phyloP scores from a whole-genome alignment of 2,888 invertebrate genomes.

The Cheilosia soror region DNA sequence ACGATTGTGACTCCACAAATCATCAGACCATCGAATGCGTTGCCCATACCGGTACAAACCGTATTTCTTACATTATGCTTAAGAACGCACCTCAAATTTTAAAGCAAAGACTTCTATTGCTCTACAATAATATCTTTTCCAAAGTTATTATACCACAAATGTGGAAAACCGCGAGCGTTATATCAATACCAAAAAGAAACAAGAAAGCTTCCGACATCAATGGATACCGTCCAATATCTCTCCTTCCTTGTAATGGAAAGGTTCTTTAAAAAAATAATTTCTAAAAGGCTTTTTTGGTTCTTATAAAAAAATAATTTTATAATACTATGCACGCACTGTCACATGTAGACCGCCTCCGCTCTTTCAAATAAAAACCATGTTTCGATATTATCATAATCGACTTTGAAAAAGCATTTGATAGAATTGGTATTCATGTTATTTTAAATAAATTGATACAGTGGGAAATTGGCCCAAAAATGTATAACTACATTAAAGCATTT shows the following conservation, averaged over 20 bases:
- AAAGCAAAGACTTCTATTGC: background rate
- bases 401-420: no score
- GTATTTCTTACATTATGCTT: background rate
- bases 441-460: no score
- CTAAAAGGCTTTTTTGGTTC: background rate
- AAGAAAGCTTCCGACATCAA: background rate
- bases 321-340: no score
- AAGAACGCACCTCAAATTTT: background rate
- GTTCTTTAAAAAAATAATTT: background rate
- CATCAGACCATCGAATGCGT: no score
- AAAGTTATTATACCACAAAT: background rate
- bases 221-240: constrained; percentile 10
- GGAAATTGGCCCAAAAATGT: no score
- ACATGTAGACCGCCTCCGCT: no score
- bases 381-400: no score
- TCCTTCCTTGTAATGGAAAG: constrained; percentile 2
- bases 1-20: background rate
- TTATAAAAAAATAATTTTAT: no score
- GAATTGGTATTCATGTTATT: no score
- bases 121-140: background rate
- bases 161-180: background rate
- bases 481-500: no score
- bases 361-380: no score
- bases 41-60: no score
- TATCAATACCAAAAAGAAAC: background rate